These are phyloP conservation scores for Hoplias malabaricus DNA, from an alignment of 2,113 vertebrate genomes.

Conservation along the genomic window DNA sequence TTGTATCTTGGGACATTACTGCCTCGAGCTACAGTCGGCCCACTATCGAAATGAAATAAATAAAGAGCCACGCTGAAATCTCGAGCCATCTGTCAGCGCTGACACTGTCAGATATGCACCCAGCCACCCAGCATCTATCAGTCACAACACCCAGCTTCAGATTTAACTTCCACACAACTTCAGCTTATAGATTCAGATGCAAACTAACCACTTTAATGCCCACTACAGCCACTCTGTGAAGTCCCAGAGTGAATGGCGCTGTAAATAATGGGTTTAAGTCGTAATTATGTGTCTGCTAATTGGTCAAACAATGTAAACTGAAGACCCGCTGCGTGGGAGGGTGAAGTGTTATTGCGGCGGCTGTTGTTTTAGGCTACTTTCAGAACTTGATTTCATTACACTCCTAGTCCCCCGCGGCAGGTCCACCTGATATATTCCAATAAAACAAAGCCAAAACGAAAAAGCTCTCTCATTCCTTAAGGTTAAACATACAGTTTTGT, in stretches of 20 bases:
- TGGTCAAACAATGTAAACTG: background rate
- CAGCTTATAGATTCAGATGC: background rate
- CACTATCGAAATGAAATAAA: constrained; percentile 24
- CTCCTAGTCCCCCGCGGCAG: background rate
- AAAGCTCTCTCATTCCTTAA: constrained; percentile 20
- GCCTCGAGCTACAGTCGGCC: constrained; percentile 13
- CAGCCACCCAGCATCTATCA: constrained; percentile 51
- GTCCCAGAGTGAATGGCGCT: no score
- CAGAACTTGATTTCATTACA: background rate
- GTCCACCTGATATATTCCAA: background rate
- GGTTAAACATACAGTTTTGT: constrained; percentile 50
- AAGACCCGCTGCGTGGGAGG: background rate
- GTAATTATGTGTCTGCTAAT: constrained; percentile 11
- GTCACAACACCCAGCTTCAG: constrained; percentile 39
- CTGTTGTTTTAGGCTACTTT: background rate
- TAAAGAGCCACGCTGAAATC: background rate
- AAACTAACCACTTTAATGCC: constrained; percentile 3
- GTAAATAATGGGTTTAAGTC: background rate
- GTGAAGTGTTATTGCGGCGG: background rate
- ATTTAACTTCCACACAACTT: constrained; percentile 4
- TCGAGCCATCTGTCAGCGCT: constrained; percentile 49
- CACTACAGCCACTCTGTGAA: background rate
- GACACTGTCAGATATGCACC: constrained; percentile 43
- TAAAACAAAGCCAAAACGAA: background rate
- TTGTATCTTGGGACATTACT: constrained; percentile 24